These are phyloP conservation scores for Ammospiza caudacuta DNA, from an alignment of 2,113 vertebrate species.

Conservation along the genomic window DNA sequence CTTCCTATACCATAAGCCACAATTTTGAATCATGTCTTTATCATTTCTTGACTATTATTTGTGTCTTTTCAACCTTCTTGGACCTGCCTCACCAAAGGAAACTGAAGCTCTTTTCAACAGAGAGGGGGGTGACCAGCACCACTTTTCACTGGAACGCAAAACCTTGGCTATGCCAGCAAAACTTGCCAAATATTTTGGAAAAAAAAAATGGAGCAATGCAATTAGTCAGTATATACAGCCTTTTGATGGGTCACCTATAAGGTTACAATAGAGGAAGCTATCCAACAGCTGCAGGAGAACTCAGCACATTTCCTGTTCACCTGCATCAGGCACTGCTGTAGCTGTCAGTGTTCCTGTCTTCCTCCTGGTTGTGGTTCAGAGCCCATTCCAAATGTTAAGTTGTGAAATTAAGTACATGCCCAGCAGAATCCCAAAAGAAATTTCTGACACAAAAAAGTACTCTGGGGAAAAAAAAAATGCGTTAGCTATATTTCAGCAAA, in stretches of 20 bases:
- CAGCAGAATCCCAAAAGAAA: not conserved
- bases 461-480: not conserved
- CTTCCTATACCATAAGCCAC: not conserved
- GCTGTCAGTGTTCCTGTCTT: not conserved
- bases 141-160: not conserved
- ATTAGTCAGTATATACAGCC: not conserved
- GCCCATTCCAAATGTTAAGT: not conserved
- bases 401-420: not conserved
- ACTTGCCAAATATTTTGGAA: not conserved
- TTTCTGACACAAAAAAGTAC: not conserved
- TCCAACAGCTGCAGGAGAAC: not conserved
- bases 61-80: not conserved
- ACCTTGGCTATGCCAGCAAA: rapidly evolving
- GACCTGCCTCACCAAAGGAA: not conserved
- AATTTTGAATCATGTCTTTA: not conserved
- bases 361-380: not conserved
- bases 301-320: not conserved
- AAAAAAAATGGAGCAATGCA: not conserved
- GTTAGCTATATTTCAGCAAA: not conserved
- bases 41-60: not conserved
- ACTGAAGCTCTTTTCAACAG: rapidly evolving
- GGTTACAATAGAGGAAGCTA: not conserved
- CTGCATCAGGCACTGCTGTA: not conserved
- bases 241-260: not conserved
- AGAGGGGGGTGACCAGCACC: rapidly evolving